Evolutionary conservation across 1,140 invertebrate species (phyloP), one percentile per base, ranked within the genome.

Genomic region (Cecropterus lyciades): DNA sequence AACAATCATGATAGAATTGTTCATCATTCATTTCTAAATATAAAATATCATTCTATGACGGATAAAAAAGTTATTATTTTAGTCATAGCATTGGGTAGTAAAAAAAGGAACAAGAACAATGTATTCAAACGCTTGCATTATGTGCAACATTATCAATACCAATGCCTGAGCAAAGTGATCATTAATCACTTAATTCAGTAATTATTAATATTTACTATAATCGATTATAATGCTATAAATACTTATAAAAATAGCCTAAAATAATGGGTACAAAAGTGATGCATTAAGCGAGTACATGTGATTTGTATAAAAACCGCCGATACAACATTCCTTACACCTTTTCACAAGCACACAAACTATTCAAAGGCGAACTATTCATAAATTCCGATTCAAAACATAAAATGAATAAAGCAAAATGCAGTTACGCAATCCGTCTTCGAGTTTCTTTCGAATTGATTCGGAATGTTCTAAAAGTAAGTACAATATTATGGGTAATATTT

Each of bases 231-330:
- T 49, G 16, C 45, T 43, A 49, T 49, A 60, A 60, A 60, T 46
- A 60, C 43, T 60, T 48, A 48, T 48, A 60, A 60, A 60, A 59
- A 55, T 56, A 64, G 67, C 53, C 20, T 48, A 52, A 63, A 60
- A 66, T 30, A 72, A 67, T 70, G 56, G 11, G 16, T 60, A 60
- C 56, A 60, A 60, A 60, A 65, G 65, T 68, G 65, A 75, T 69
- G 55, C 67, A 42, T 30, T 46, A 62, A 75, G 59, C 46, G 56
- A 70, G 63, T 68, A 57, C 62, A 42, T 65, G 63, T 66, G 24
- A 8, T n/a, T 60, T 20, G 14, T 46, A 59, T 59, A 59, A 48
- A 57, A 55, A 48, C n/a, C 14, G 11, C 14, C 13, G 15, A 30
- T 15, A 9, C 43, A 43, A 46, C 56, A 46, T 30, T 27, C 42